Conservation (phyloP, 2,113 vertebrate genomes). For the Crotophaga sulcirostris region DNA sequence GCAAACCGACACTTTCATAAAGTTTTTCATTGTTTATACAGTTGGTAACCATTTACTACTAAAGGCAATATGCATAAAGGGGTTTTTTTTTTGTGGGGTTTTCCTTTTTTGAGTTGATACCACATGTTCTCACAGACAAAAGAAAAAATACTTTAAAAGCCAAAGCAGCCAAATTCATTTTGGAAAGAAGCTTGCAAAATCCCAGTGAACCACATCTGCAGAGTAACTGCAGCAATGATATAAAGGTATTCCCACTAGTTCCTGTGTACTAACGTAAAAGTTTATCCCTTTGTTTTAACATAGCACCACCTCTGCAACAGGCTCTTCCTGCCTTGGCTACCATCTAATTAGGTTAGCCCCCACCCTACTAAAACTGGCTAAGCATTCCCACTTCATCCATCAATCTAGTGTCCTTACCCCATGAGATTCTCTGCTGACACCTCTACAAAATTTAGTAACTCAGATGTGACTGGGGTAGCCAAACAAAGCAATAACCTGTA, state of each 20-base stretch:
- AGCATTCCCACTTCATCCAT: not conserved
- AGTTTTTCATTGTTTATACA: conserved; percentile 67
- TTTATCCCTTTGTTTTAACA: not conserved
- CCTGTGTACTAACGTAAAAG: not conserved
- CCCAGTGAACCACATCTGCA: conserved; percentile 21
- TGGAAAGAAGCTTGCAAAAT: conserved; percentile 48
- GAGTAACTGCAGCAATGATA: conserved; percentile 5
- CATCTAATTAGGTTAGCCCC: not conserved
- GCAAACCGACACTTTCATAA: conserved; percentile 33
- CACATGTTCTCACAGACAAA: conserved; percentile 64
- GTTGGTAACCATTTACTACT: conserved; percentile 68
- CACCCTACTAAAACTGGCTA: not conserved
- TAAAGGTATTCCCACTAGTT: not conserved
- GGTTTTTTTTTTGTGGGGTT: not conserved
- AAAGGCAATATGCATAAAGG: conserved; percentile 35
- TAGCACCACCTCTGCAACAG: not conserved
- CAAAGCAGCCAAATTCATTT: conserved; percentile 48
- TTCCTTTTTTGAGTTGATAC: conserved; percentile 21
- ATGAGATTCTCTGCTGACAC: not conserved
- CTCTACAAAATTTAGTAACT: conserved; percentile 18
- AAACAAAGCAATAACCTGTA: conserved; percentile 45
- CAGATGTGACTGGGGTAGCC: not conserved
- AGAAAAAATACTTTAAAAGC: conserved; percentile 27
- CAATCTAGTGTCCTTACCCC: not conserved
- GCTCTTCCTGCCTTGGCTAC: not conserved